Base-by-base conservation (phyloP, 2,797 vertebrate species). In the Ciconia nigra region DNA sequence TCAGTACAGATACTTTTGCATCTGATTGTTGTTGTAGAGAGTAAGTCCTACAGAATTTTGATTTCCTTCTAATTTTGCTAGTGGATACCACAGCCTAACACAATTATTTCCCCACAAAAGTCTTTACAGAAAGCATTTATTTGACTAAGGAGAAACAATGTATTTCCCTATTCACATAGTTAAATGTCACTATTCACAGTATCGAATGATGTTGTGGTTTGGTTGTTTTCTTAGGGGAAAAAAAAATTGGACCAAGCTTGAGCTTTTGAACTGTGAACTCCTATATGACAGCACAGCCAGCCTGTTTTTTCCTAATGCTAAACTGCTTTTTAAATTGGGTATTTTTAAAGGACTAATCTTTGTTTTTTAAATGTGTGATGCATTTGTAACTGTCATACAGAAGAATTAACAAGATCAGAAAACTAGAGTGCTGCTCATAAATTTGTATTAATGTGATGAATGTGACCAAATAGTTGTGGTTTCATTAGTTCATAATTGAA, bases 11-110 rank as follows among this genome's bases (percentile, higher is more conserved):
- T 39, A 67, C 66, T 91, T 71, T 79, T 91, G 66, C 37, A 88
- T 88, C 82, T 94, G 63, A 77, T 41, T 94, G 65, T 89, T 92
- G 51, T 83, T 87, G 65, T 96, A 96, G 74, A 90, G 88, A 93
- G 26, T 39, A 85, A 78, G 67, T 72, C 82, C 79, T 87, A 33
- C 42, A 55, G 69, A 89, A 82, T 86, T 92, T 78, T 62, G 19
- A 28, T 44, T 42, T 71, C 28, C 16, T 84, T 95, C 15, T 78
- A 10, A 55, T 89, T 87, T 85, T 94, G 57, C 61, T 87, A 20
- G 49, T 57, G 51, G 26, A 59, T 91, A 41, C 58, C 76, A 72
- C n/a, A 89, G 62, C 49, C 44, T 83, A 55, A 66, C 52, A 82
- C 54, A 72, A 31, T 44, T 42, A 44, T 21, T 83, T 89, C 41